Evolutionary conservation across 2,113 vertebrate species (phyloP).

Genomic region (Myotis yumanensis): DNA sequence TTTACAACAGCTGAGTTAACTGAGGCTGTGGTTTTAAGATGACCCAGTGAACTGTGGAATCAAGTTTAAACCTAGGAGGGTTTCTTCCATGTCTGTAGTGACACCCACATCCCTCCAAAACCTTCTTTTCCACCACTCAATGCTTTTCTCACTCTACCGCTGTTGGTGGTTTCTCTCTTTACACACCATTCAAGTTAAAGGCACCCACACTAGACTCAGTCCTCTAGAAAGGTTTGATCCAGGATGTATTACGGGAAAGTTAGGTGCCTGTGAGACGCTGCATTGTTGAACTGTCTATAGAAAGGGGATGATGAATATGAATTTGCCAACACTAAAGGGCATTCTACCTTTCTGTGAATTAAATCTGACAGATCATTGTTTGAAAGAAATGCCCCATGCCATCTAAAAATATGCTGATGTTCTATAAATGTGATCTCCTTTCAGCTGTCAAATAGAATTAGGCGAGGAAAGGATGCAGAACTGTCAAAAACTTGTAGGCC

Average conservation of each 20-base stretch:
- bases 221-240: not conserved
- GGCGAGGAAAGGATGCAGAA: not conserved
- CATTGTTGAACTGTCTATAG: not conserved
- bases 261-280: not conserved
- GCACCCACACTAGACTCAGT: not conserved
- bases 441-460: conserved; percentile 17
- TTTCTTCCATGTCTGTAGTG: not conserved
- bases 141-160: fast-evolving
- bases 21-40: not conserved
- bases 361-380: not conserved
- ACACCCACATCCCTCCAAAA: not conserved
- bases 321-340: conserved; percentile 3
- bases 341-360: conserved; percentile 30
- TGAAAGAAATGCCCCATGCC: conserved; percentile 10
- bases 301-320: not conserved
- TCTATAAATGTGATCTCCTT: not conserved
- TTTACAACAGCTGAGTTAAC: not conserved
- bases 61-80: not conserved
- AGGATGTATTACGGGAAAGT: not conserved
- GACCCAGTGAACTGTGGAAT: not conserved
- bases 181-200: not conserved
- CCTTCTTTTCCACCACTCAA: fast-evolving
- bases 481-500: not conserved
- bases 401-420: not conserved
- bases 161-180: not conserved